phyloP scores from a whole-genome alignment of 1,140 invertebrate genomes.

The Batillaria attramentaria region DNA sequence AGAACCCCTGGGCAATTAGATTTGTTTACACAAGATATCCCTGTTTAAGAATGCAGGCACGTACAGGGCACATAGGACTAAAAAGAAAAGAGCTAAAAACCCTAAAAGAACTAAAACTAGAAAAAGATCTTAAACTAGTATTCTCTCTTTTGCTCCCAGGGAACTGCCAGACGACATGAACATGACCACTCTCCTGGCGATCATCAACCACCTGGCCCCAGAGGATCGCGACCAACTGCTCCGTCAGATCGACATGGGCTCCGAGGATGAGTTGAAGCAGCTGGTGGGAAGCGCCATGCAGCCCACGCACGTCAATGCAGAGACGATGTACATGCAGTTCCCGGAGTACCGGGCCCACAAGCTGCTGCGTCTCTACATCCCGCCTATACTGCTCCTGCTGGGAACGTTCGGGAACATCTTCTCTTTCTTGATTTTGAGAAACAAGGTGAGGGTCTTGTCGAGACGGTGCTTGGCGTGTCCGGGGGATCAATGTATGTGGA shows the following conservation, averaged over 20 bases:
- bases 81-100: neutral
- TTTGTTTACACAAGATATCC: neutral
- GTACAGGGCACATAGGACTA: neutral
- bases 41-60: neutral
- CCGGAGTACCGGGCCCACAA: slow-evolving; percentile 54
- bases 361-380: slow-evolving; percentile 55
- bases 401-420: slow-evolving; percentile 68
- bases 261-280: slow-evolving; percentile 23
- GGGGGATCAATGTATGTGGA: too few relatives aligned
- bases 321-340: slow-evolving; percentile 41
- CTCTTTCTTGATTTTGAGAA: slow-evolving; percentile 58
- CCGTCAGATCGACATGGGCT: slow-evolving; percentile 13
- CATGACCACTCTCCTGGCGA: slow-evolving; percentile 17
- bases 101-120: neutral
- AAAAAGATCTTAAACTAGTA: too few relatives aligned
- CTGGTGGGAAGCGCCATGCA: neutral
- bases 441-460: slow-evolving; percentile 37
- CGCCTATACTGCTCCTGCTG: slow-evolving; percentile 60
- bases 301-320: neutral
- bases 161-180: slow-evolving; percentile 13
- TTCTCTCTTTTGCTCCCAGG: neutral
- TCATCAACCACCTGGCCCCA: slow-evolving; percentile 29
- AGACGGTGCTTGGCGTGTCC: too few relatives aligned
- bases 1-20: neutral
- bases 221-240: slow-evolving; percentile 20